phyloP scores from a whole-genome alignment of 2,113 vertebrate species.

The Thamnophis sirtalis region DNA sequence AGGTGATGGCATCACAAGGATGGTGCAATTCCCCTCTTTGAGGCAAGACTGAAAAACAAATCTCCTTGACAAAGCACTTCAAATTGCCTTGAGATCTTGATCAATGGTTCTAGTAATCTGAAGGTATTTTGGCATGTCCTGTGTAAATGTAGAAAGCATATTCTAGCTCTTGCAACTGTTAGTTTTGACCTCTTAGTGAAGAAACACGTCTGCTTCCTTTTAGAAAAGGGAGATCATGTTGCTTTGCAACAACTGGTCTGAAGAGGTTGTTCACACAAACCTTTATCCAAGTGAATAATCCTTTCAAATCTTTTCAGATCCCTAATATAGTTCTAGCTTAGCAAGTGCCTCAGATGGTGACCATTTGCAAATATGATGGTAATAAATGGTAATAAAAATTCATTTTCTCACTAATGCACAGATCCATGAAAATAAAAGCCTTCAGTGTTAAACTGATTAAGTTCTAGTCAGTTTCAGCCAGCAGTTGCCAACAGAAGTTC shows the following conservation, averaged over 20 bases:
- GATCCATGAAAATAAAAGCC: not conserved
- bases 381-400: not conserved
- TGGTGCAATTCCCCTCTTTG: not conserved
- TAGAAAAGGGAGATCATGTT: not conserved
- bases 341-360: not conserved
- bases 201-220: not conserved
- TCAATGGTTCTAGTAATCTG: not conserved
- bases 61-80: not conserved
- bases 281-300: not conserved
- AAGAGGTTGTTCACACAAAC: not conserved
- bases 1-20: not conserved
- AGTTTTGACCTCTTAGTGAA: not conserved
- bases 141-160: not conserved
- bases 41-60: not conserved
- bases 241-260: not conserved
- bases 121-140: not conserved
- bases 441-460: not conserved
- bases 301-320: not conserved
- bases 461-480: not conserved
- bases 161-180: not conserved
- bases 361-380: not conserved
- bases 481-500: not conserved
- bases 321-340: not conserved
- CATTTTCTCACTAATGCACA: not conserved
- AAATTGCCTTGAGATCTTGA: not conserved